Evolutionary conservation across 2,888 invertebrate genomes (phyloP), one percentile per base, ranked within the genome.

Genomic region (Drosophila neutralis): DNA sequence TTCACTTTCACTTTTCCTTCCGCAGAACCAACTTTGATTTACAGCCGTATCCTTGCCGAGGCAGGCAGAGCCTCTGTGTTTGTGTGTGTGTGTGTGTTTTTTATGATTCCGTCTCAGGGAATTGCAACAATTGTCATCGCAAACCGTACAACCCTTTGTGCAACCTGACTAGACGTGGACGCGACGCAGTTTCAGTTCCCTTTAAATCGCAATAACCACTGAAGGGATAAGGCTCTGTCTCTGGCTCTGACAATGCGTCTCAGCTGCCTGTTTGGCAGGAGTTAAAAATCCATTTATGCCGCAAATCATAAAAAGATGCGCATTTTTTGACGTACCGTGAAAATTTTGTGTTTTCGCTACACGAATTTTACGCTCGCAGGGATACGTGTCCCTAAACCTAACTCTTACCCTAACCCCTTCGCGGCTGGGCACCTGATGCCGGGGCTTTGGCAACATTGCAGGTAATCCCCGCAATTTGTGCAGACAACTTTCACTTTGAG

Each of bases 291-390:
- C 83, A 88, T 89, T 89, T 89, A 82, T 75, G 86, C 75, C 77
- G 90, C 90, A 83, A 83, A 85, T 81, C 86, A 79, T 89, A 90
- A 87, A 89, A 85, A 79, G 75, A 75, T 90, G 72, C 69, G 67
- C 53, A 58, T 64, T 64, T 69, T 65, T 66, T 67, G 69, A 73
- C 62, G 67, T 68, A 76, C 75, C 83, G 72, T 89, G 82, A 69
- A 88, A 76, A 85, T 82, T 59, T 74, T 71, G 87, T 83, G 81
- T 89, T 87, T 88, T 90, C 73, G 83, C 77, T 82, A 83, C 80
- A 90, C 75, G 68, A 69, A 88, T 90, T 89, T 83, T 83, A 78
- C 78, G 91, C 80, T 78, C 48, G 56, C 57, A 73, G 69, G 68
- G 68, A 54, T 73, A 53, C 60, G 31, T 15, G 27, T 31, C 18